Evolutionary conservation across 2,113 vertebrate species (phyloP), one percentile per base, ranked within the genome.

Genomic region (Camelus dromedarius): DNA sequence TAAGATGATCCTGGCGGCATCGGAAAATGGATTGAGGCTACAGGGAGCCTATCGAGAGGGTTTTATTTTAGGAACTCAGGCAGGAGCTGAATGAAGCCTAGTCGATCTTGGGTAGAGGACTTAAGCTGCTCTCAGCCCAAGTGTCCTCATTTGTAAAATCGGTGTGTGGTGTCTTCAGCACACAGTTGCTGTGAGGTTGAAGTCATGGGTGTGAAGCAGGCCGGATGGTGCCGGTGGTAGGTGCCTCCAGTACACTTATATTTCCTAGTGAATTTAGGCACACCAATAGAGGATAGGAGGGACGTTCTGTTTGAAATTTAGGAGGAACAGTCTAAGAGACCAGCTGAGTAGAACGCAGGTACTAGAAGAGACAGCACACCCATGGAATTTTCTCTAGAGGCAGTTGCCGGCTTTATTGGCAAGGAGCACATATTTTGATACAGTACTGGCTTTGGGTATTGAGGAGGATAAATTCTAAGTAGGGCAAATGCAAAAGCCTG

Each of bases 401-500:
- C 48, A 6, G 0, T 50, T 10, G 4, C 19, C 13, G 16, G 15
- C 58, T n/a, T 87, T 38, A 3, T 32, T 30, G 32, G 52, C 46
- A 30, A 62, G 58, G 72, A 88, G 24, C 18, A 14, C 26, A 22
- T 62, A 52, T 35, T 85, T 58, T n/a, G 64, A 38, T 52, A 11
- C 19, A 66, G 58, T 7, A 10, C 48, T 84, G 76, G 58, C 42
- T 26, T 88, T 89, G 46, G 20, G 30, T 91, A 70, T 89, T 54
- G 56, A 90, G 81, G 76, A 90, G 6, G 15, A 54, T 62, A 76
- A 66, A 42, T 85, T 50, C 18, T 91, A 97, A 97, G 50, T 95
- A 95, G 92, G 94, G 60, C 97, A 95, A 50, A 81, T 79, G 76
- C 72, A 94, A 52, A 95, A 93, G 95, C 95, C 87, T 81, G 66